Percentiles rank a stretch among this genome's conserved stretches.
phyloP scores from a whole-genome alignment of 2,888 invertebrate species.

The Leucoptera coffeella region DNA sequence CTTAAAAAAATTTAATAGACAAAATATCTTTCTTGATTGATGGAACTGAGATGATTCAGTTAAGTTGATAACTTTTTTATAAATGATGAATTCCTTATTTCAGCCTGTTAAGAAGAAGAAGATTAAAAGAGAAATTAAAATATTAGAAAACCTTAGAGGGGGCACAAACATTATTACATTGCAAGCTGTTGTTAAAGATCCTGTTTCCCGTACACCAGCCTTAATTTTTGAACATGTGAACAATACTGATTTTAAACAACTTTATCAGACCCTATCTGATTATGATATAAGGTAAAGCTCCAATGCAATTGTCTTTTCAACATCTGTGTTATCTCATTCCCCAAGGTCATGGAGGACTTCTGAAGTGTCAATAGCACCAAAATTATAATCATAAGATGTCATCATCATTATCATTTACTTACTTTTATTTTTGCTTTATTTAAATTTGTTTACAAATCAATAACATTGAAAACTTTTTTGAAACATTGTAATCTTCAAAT shows the following conservation, averaged over 20 bases:
- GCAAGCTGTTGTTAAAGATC: constrained; percentile 98
- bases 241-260: constrained; percentile 99
- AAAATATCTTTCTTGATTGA: too few relatives aligned
- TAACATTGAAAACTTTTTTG: neutral
- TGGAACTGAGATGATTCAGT: too few relatives aligned
- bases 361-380: too few relatives aligned
- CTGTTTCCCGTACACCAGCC: constrained; percentile 96
- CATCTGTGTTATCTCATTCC: too few relatives aligned
- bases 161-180: constrained; percentile 99
- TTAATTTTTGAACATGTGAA: constrained; percentile 99
- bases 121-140: constrained; percentile 99
- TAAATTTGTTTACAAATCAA: neutral
- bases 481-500: neutral
- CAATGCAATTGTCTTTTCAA: too few relatives aligned
- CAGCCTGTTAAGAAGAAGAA: constrained; percentile 99
- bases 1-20: too few relatives aligned
- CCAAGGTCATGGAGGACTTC: too few relatives aligned
- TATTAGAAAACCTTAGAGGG: constrained; percentile 97
- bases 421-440: constrained; percentile 2
- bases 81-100: too few relatives aligned
- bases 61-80: too few relatives aligned
- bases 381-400: too few relatives aligned
- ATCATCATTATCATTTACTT: constrained; percentile 2
- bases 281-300: constrained; percentile 97
- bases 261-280: constrained; percentile 98